Evolutionary conservation across 2,797 vertebrate genomes (phyloP).

Genomic region (Percopsis omiscomaycus): DNA sequence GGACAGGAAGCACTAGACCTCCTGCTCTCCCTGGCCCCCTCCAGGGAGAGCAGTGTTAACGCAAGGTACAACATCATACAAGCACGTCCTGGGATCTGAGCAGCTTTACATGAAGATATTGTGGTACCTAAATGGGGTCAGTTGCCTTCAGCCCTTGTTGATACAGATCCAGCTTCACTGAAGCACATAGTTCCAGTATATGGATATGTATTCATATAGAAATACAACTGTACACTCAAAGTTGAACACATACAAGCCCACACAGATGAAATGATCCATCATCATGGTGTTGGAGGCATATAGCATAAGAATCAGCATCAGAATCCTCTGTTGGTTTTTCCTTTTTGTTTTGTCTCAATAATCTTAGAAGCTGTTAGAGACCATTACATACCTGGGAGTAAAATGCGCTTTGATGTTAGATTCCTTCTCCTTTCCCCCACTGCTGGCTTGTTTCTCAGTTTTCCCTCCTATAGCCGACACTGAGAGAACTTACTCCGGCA

Average conservation of each 20-base stretch:
- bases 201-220: too few species aligned
- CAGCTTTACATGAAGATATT: too few species aligned
- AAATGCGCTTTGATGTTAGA: slow-evolving; percentile 32
- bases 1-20: too few species aligned
- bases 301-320: slow-evolving; percentile 18
- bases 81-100: too few species aligned
- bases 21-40: too few species aligned
- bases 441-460: slow-evolving; percentile 56
- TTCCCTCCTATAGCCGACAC: slow-evolving; percentile 68
- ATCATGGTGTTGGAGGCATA: slow-evolving; percentile 44
- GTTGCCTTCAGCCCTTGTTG: too few species aligned
- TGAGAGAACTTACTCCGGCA: slow-evolving; percentile 65
- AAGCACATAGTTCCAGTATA: too few species aligned
- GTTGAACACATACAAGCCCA: not conserved
- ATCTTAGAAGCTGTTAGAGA: slow-evolving; percentile 24
- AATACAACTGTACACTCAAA: too few species aligned
- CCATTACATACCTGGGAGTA: slow-evolving; percentile 62
- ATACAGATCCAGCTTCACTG: too few species aligned
- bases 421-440: slow-evolving; percentile 43
- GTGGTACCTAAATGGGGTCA: too few species aligned
- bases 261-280: slow-evolving; percentile 44
- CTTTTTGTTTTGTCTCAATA: slow-evolving; percentile 33
- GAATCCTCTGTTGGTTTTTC: slow-evolving; percentile 29
- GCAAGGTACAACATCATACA: too few species aligned
- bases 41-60: too few species aligned